A percentile compares a stretch with the other conserved stretches of the same genome.
These are phyloP conservation scores for Sciurus carolinensis DNA, from an alignment of 2,797 vertebrate species.

Conservation along the genomic window DNA sequence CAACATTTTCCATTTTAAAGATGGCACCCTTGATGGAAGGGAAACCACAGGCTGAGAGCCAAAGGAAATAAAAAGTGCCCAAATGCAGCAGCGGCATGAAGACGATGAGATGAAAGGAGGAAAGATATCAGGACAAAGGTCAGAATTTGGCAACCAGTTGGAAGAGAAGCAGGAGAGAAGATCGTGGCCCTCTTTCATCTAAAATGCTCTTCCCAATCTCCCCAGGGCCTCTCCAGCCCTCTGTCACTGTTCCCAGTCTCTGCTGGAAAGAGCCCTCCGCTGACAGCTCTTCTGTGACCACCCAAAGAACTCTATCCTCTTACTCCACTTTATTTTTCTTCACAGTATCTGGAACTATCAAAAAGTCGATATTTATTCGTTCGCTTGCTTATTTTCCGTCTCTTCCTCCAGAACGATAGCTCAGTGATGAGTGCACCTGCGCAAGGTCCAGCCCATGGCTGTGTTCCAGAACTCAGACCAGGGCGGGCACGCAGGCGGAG, in stretches of 20 bases:
- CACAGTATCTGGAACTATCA: neutral
- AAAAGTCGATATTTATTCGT: neutral
- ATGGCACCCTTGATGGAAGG: neutral
- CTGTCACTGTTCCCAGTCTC: neutral
- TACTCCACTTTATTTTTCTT: neutral
- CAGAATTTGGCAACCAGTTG: neutral
- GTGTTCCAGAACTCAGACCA: neutral
- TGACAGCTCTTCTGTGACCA: neutral
- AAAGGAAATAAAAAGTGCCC: neutral
- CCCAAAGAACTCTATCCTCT: neutral
- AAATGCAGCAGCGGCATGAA: neutral
- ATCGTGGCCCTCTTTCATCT: rapidly evolving
- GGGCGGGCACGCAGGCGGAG: neutral
- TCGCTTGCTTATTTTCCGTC: neutral
- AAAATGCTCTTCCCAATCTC: neutral
- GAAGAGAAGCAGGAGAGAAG: neutral
- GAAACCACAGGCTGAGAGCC: neutral
- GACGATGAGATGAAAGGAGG: neutral
- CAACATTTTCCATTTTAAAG: neutral
- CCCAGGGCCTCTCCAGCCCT: neutral
- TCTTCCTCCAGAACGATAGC: neutral
- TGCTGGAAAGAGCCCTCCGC: neutral
- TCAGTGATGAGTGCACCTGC: neutral
- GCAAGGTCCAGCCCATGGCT: neutral
- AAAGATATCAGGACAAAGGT: neutral